phyloP scores from a whole-genome alignment of 2,113 vertebrate species.

The Pterocles orientalis region DNA sequence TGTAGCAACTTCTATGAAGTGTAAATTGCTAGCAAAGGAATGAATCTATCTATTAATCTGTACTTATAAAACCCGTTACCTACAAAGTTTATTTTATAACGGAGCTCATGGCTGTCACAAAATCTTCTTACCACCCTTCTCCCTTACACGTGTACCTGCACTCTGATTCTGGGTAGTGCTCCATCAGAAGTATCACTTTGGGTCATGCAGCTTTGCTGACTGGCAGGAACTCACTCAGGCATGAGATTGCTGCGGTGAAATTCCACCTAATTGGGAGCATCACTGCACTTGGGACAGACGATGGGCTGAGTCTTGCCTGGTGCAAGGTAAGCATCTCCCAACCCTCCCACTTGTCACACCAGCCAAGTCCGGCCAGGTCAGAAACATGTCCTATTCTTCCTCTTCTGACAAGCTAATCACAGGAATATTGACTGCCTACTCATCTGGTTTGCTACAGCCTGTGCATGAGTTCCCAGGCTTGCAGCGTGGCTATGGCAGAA shows the following conservation, averaged over 20 bases:
- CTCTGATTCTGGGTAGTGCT: background rate
- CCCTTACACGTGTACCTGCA: accelerated
- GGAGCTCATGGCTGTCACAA: background rate
- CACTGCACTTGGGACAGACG: background rate
- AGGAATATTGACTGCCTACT: background rate
- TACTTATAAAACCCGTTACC: background rate
- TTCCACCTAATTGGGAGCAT: accelerated
- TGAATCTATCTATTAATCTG: background rate
- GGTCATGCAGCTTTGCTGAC: background rate
- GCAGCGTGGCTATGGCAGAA: background rate
- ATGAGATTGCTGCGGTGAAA: background rate
- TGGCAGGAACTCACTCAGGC: background rate
- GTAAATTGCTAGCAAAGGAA: background rate
- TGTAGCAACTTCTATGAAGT: background rate
- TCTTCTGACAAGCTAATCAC: background rate
- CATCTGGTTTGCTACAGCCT: background rate
- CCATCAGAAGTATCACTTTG: background rate
- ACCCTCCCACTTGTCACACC: background rate
- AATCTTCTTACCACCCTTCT: background rate
- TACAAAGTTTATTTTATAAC: background rate
- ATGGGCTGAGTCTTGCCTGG: background rate
- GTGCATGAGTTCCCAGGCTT: background rate
- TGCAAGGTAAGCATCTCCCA: background rate
- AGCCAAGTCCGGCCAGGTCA: background rate
- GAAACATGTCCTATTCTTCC: background rate